Conservation (phyloP, 2,888 invertebrate genomes). For the Macrosiphum euphorbiae region DNA sequence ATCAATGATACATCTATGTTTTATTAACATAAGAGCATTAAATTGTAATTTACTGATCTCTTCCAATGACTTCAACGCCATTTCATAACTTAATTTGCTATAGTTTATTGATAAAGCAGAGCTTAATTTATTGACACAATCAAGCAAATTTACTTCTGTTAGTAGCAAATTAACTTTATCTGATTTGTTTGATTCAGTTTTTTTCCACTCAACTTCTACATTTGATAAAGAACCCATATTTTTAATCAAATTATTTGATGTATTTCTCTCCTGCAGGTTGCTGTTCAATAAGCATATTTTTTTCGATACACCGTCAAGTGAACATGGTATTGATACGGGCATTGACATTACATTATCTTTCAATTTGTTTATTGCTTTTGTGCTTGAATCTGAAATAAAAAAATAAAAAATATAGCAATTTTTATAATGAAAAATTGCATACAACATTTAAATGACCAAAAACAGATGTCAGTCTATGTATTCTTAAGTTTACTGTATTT, state of each 20-base stretch:
- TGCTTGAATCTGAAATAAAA: neutral
- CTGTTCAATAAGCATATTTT: neutral
- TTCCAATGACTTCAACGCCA: neutral
- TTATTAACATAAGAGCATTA: neutral
- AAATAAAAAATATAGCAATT: neutral
- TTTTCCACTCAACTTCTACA: neutral
- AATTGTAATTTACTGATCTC: neutral
- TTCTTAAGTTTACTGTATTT: neutral
- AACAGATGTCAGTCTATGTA: neutral
- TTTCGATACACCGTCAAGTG: neutral
- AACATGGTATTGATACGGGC: neutral
- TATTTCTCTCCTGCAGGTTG: neutral
- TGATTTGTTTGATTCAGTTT: neutral
- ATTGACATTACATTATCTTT: neutral
- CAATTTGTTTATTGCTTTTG: neutral
- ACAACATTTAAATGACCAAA: neutral
- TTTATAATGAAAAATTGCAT: neutral
- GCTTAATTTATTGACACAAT: neutral
- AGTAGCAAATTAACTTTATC: conserved; percentile 71
- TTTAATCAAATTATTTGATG: neutral
- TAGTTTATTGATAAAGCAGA: neutral
- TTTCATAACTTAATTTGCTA: neutral
- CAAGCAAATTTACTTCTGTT: conserved; percentile 76
- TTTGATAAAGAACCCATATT: neutral
- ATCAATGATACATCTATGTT: neutral